phyloP scores from a whole-genome alignment of 2,888 invertebrate genomes.

The Hirtodrosophila duncani region DNA sequence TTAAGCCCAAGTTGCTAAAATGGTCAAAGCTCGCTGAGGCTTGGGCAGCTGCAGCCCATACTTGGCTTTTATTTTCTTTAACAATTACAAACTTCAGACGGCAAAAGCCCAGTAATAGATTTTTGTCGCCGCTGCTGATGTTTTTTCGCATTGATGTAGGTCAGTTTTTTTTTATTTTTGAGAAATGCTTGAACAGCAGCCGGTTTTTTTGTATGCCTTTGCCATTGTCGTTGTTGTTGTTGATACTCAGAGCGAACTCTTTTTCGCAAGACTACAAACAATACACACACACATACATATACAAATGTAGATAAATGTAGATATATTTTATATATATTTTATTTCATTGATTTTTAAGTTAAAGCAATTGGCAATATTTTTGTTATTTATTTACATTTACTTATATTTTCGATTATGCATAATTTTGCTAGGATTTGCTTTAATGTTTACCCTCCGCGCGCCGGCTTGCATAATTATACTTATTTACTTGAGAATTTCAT shows the following conservation, averaged over 20 bases:
- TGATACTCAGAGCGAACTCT: slow-evolving; percentile 33
- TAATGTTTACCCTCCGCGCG: too few relatives aligned
- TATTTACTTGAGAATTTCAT: slow-evolving; percentile 39
- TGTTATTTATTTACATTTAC: slow-evolving; percentile 1
- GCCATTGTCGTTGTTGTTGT: slow-evolving; percentile 15
- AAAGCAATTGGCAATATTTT: slow-evolving; percentile 51
- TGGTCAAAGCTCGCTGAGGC: too few relatives aligned
- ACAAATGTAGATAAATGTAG: neutral
- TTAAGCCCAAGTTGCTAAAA: slow-evolving; percentile 23
- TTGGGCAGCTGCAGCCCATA: too few relatives aligned
- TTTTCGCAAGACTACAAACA: slow-evolving; percentile 52
- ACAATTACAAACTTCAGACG: slow-evolving; percentile 50
- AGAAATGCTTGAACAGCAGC: slow-evolving; percentile 49
- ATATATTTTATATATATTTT: slow-evolving; percentile 5
- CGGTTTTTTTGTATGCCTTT: slow-evolving; percentile 49
- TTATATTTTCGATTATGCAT: slow-evolving; percentile 36
- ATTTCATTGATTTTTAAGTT: slow-evolving; percentile 39
- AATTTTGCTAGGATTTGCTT: slow-evolving; percentile 19
- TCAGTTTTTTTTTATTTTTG: slow-evolving; percentile 58
- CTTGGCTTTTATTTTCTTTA: slow-evolving; percentile 25
- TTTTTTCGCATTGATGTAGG: slow-evolving; percentile 65
- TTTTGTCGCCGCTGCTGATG: slow-evolving; percentile 35
- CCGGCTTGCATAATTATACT: slow-evolving; percentile 39
- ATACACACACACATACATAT: slow-evolving; percentile 6
- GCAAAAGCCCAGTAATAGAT: slow-evolving; percentile 45